These are phyloP conservation scores for Mixornis gularis DNA, from an alignment of 2,113 vertebrate species.

Conservation along the genomic window DNA sequence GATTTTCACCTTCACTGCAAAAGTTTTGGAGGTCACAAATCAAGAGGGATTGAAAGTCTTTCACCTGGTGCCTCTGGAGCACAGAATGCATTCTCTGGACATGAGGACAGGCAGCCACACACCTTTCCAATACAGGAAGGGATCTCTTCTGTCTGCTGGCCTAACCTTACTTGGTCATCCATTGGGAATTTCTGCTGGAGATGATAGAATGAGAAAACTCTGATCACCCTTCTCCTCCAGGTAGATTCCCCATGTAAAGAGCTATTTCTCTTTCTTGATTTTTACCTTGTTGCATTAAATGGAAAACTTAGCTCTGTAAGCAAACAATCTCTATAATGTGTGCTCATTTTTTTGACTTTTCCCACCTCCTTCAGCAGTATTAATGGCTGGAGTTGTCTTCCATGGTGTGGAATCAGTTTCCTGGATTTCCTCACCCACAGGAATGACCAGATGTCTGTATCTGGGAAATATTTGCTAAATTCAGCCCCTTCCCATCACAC, in stretches of 20 bases:
- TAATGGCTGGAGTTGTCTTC: neutral
- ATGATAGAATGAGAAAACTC: neutral
- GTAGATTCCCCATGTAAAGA: neutral
- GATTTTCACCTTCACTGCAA: neutral
- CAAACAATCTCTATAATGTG: neutral
- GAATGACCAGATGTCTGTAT: neutral
- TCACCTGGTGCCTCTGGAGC: neutral
- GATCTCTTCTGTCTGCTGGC: neutral
- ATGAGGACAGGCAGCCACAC: rapidly evolving
- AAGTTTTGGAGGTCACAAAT: neutral
- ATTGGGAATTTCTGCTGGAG: neutral
- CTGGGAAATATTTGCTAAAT: neutral
- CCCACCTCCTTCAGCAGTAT: neutral
- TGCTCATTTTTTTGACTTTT: neutral
- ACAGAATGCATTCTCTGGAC: neutral
- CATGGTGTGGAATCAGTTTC: neutral
- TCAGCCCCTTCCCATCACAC: neutral
- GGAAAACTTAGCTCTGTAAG: neutral
- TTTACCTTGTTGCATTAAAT: neutral
- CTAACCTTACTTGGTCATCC: neutral
- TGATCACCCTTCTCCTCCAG: neutral
- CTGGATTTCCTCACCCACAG: neutral
- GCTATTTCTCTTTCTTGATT: neutral
- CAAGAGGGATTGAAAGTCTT: neutral
- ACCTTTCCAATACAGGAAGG: neutral